A percentile compares a stretch with the other conserved stretches of the same genome.
Evolutionary conservation across 2,888 invertebrate species (phyloP).

Genomic region (Volucella inanis): DNA sequence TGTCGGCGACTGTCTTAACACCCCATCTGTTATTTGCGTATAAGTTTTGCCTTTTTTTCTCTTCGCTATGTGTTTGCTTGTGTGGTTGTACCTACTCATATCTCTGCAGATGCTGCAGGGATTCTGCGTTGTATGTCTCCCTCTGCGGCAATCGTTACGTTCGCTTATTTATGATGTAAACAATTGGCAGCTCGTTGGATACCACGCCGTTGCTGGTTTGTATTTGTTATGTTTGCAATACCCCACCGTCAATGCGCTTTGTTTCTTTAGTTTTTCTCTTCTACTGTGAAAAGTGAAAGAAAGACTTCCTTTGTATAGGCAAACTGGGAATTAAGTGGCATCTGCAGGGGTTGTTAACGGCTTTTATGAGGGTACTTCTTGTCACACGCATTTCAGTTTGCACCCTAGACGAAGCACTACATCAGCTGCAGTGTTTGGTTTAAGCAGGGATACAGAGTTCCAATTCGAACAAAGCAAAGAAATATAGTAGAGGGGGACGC

Average conservation of each 20-base stretch:
- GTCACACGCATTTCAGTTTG: constrained; percentile 48
- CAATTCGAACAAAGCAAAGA: constrained; percentile 50
- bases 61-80: neutral
- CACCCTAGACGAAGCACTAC: neutral
- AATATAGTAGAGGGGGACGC: constrained; percentile 22
- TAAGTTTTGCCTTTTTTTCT: neutral
- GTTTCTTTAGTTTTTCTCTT: neutral
- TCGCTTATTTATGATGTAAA: constrained; percentile 72
- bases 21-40: constrained; percentile 10
- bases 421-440: constrained; percentile 13
- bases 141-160: constrained; percentile 50
- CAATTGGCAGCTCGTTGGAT: constrained; percentile 67
- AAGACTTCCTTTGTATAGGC: constrained; percentile 57
- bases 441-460: constrained; percentile 17
- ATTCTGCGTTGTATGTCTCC: constrained; percentile 25
- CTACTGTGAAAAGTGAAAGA: neutral
- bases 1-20: neutral
- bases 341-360: constrained; percentile 71
- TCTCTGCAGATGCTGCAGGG: constrained; percentile 35
- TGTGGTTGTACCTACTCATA: neutral
- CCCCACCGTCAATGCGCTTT: neutral
- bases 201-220: constrained; percentile 25
- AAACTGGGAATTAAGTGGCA: constrained; percentile 72
- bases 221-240: constrained; percentile 51
- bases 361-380: constrained; percentile 65